Percentiles rank a stretch among this genome's conserved stretches.
phyloP scores from a whole-genome alignment of 2,888 invertebrate genomes.

The Hyppa rectilinea region DNA sequence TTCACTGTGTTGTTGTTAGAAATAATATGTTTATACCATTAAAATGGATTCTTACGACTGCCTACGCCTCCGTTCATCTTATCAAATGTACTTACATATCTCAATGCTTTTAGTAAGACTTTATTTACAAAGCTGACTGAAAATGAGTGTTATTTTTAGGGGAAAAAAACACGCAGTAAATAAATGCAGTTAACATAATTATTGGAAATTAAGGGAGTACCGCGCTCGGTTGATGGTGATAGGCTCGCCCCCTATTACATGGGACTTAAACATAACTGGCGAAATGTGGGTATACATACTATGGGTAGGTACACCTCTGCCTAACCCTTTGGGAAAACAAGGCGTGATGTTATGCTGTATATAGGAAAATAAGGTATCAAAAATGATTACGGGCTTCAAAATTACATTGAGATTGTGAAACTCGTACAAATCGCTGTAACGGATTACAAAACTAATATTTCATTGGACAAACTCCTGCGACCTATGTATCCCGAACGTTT shows the following conservation, averaged over 20 bases:
- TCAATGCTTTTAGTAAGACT: background rate
- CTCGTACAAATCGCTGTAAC: background rate
- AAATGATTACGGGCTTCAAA: background rate
- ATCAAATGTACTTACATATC: background rate
- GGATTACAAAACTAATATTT: constrained; percentile 36
- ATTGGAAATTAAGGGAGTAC: too few species aligned
- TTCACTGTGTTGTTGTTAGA: background rate
- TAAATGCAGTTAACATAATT: background rate
- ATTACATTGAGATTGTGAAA: background rate
- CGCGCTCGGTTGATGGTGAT: too few species aligned
- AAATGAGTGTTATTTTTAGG: background rate
- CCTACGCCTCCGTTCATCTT: background rate
- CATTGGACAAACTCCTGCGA: constrained; percentile 34
- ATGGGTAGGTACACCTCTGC: too few species aligned
- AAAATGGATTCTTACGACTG: background rate
- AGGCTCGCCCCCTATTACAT: too few species aligned
- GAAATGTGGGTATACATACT: too few species aligned
- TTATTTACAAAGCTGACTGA: background rate
- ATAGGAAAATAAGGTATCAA: background rate
- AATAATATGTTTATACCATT: background rate
- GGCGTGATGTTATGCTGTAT: too few species aligned
- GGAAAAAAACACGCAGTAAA: background rate
- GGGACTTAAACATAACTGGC: too few species aligned
- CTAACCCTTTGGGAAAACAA: too few species aligned
- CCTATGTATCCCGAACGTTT: constrained; percentile 24